phyloP scores from a whole-genome alignment of 1,140 invertebrate species.

The Sycophaga agraensis region DNA sequence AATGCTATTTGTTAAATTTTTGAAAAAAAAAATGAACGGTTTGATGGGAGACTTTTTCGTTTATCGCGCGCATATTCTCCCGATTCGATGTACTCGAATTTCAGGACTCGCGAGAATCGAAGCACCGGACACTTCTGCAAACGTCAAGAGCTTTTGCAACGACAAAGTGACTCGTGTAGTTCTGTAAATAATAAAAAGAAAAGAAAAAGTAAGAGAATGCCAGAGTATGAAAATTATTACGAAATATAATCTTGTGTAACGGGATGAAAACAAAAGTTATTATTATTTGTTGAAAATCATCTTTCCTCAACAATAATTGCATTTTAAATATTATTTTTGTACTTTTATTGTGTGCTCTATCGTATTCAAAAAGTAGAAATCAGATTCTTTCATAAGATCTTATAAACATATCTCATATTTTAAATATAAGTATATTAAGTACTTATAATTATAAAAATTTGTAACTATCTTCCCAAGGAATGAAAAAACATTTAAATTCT shows the following conservation, averaged over 20 bases:
- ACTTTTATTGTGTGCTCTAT: too few relatives aligned
- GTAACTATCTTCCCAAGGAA: too few relatives aligned
- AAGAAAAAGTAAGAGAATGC: conserved; percentile 24
- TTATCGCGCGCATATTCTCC: conserved; percentile 9
- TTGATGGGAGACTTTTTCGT: conserved; percentile 8
- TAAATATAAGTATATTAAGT: too few relatives aligned
- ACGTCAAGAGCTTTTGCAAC: conserved; percentile 21
- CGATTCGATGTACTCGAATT: conserved; percentile 19
- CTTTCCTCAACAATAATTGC: background rate
- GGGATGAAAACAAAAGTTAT: conserved; percentile 34
- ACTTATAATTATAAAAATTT: too few relatives aligned
- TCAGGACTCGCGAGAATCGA: conserved; percentile 14
- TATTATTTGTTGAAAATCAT: conserved; percentile 10
- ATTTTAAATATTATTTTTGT: too few relatives aligned
- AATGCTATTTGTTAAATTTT: conserved; percentile 23
- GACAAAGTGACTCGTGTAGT: conserved; percentile 20
- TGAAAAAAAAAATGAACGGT: conserved; percentile 10
- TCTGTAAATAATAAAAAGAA: conserved; percentile 33
- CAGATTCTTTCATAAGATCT: too few relatives aligned
- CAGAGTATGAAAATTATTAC: conserved; percentile 33
- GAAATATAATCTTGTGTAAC: conserved; percentile 52
- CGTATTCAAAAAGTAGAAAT: too few relatives aligned
- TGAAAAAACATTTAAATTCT: too few relatives aligned
- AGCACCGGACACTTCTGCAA: background rate
- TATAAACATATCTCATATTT: too few relatives aligned